Percentiles rank a stretch among this genome's conserved stretches.
phyloP scores from a whole-genome alignment of 2,797 vertebrate genomes.

The Amphiprion clarkii region DNA sequence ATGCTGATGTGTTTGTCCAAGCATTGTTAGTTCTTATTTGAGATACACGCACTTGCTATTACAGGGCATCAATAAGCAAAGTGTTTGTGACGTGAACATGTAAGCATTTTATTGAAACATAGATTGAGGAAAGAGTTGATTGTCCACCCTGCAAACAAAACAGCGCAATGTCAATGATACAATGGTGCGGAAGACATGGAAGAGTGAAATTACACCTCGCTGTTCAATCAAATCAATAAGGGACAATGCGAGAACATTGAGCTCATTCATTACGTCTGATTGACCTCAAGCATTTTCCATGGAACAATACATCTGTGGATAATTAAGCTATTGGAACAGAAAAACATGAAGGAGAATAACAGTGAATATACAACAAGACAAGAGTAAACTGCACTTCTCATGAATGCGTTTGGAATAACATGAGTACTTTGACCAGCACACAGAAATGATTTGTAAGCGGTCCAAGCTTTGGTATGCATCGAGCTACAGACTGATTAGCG shows the following conservation, averaged over 20 bases:
- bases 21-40: slow-evolving; percentile 29
- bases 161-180: slow-evolving; percentile 37
- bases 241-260: slow-evolving; percentile 34
- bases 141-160: slow-evolving; percentile 49
- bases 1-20: slow-evolving; percentile 35
- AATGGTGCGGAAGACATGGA: slow-evolving; percentile 44
- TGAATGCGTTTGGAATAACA: slow-evolving; percentile 22
- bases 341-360: neutral
- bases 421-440: slow-evolving; percentile 45
- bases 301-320: slow-evolving; percentile 21
- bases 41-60: slow-evolving; percentile 26
- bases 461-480: slow-evolving; percentile 22
- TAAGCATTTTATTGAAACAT: slow-evolving; percentile 39
- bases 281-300: slow-evolving; percentile 48
- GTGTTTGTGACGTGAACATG: slow-evolving; percentile 36
- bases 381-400: slow-evolving; percentile 3
- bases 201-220: slow-evolving; percentile 38
- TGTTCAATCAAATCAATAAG: slow-evolving; percentile 59
- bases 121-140: slow-evolving; percentile 47
- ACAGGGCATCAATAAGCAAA: slow-evolving; percentile 51
- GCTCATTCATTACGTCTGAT: slow-evolving; percentile 60
- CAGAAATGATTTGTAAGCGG: slow-evolving; percentile 10
- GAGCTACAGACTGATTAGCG: slow-evolving; percentile 61
- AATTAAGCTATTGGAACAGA: slow-evolving; percentile 22
- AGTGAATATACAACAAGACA: slow-evolving; percentile 1